Conservation (phyloP, 1,140 invertebrate species). For the Aradophagus sp. region DNA sequence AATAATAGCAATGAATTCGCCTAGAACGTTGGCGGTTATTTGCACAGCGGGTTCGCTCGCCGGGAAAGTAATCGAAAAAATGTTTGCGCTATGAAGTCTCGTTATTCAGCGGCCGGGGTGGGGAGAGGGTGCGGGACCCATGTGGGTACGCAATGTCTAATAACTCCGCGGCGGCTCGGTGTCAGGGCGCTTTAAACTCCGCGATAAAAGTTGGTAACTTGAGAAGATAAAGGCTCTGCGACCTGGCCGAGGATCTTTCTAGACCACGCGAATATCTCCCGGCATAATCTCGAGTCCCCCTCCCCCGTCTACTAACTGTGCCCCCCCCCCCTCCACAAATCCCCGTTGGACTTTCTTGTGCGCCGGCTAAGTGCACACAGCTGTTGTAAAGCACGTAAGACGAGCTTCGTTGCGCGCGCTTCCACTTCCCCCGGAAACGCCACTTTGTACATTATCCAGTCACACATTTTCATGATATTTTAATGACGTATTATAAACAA, state of each 20-base stretch:
- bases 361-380: constrained; percentile 31
- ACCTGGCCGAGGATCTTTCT: constrained; percentile 53
- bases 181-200: constrained; percentile 55
- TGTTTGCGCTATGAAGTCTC: constrained; percentile 12
- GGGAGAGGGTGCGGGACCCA: constrained; percentile 30
- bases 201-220: constrained; percentile 63
- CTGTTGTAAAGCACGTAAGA: constrained; percentile 30
- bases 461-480: constrained; percentile 22
- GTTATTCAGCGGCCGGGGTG: constrained; percentile 43
- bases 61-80: constrained; percentile 28
- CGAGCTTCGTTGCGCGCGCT: no score
- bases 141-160: constrained; percentile 47
- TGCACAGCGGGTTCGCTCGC: no score
- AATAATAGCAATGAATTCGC: constrained; percentile 9
- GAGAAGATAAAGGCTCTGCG: constrained; percentile 62
- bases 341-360: constrained; percentile 38
- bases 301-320: no score
- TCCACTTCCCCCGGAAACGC: no score
- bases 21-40: no score
- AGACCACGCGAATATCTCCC: constrained; percentile 41
- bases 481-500: constrained; percentile 15
- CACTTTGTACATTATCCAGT: constrained; percentile 17
- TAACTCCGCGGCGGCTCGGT: constrained; percentile 49
- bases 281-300: no score
- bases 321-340: no score